Percentiles rank a stretch among this genome's conserved stretches.
These are phyloP conservation scores for Coregonus sp. DNA, from an alignment of 2,797 vertebrate genomes.

Conservation along the genomic window DNA sequence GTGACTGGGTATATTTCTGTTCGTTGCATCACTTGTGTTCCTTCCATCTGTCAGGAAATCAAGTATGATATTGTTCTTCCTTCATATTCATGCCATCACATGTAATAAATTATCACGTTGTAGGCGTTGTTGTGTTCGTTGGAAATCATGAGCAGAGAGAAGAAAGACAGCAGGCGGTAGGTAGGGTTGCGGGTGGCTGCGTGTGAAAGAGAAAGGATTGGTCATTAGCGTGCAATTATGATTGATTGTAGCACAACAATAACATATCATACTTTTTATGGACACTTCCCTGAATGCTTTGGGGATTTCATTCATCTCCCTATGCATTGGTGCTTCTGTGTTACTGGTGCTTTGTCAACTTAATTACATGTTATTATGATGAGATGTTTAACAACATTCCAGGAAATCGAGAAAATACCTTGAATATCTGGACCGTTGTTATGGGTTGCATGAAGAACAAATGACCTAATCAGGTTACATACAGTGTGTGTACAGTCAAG, in stretches of 20 bases:
- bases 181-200: neutral
- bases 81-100: constrained; percentile 21
- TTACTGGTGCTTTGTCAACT: constrained; percentile 38
- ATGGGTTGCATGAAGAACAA: too few relatives aligned
- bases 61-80: constrained; percentile 15
- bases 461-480: neutral
- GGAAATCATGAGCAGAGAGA: constrained; percentile 10
- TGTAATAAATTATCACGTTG: constrained; percentile 17
- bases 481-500: neutral
- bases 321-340: neutral
- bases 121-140: constrained; percentile 9
- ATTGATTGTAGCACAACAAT: constrained; percentile 28
- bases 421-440: neutral
- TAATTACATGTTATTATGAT: constrained; percentile 34
- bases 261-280: constrained; percentile 36
- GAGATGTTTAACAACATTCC: neutral
- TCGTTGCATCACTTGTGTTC: constrained; percentile 51
- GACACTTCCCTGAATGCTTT: constrained; percentile 14
- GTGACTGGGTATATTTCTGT: constrained; percentile 44
- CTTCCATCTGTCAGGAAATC: constrained; percentile 30
- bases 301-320: constrained; percentile 38
- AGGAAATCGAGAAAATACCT: neutral
- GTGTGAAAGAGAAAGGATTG: constrained; percentile 9
- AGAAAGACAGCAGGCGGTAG: neutral
- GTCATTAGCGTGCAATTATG: constrained; percentile 37